Evolutionary conservation across 2,113 vertebrate species (phyloP), one percentile per base, ranked within the genome.

Genomic region (Thamnaconus septentrionalis): DNA sequence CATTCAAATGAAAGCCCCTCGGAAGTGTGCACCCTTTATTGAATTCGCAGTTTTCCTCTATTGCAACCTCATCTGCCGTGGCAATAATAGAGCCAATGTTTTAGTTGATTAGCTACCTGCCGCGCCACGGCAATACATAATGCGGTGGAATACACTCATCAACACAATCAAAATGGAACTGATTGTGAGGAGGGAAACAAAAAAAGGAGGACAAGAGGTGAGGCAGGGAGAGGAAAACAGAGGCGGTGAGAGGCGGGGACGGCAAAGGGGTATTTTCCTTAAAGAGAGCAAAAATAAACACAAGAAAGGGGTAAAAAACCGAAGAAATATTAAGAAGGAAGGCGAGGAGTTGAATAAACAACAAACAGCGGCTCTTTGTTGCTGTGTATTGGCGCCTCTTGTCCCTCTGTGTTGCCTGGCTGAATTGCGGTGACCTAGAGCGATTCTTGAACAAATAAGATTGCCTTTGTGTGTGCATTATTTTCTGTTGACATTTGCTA

Each of bases 401-500:
- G 66, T 77, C 62, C 53, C 62, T 77, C 73, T 44, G 66, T 39
- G 8, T 76, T 76, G 78, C 75, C 87, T 64, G 78, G 73, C 78
- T 91, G 84, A 87, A 90, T 90, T 87, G 85, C 81, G 50, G 80
- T 89, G 90, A 93, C 91, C 91, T 91, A 80, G 85, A 91, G 91
- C 91, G 81, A 90, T 92, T 92, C 86, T 91, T 90, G 85, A 91
- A 91, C 91, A 91, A 93, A 92, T 91, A 91, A 92, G 88, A 90
- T 92, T 91, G 90, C 89, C 86, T 91, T 89, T 90, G 90, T 89
- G 86, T 91, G 87, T 80, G 88, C 88, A 90, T 93, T 90, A 91
- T 91, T 91, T 91, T 93, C 88, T 92, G 89, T 92, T 92, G 92
- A 93, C 92, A 92, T 93, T 93, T 91, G 90, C 89, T 90, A 91